These are phyloP conservation scores for Coranthus polyacanthus DNA, from an alignment of 2,797 vertebrate genomes.

Conservation along the genomic window DNA sequence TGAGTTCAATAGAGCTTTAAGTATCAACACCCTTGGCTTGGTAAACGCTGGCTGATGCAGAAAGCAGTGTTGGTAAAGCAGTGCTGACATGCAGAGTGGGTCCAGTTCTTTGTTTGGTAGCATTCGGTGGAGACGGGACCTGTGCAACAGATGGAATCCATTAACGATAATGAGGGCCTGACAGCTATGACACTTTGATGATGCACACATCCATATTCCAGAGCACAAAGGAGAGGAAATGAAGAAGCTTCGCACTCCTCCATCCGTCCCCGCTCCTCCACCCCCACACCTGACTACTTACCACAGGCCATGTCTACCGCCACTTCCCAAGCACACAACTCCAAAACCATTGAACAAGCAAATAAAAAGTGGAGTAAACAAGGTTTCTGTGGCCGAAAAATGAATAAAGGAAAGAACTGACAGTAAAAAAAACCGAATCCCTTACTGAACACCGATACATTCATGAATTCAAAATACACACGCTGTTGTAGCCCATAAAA, in stretches of 20 bases:
- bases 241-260: constrained; percentile 75
- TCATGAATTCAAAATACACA: constrained; percentile 24
- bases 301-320: constrained; percentile 76
- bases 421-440: constrained; percentile 33
- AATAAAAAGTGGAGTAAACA: constrained; percentile 62
- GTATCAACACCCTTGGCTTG: constrained; percentile 38
- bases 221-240: constrained; percentile 83
- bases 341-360: constrained; percentile 65
- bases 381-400: constrained; percentile 51
- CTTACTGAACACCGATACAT: constrained; percentile 15
- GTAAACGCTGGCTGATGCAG: constrained; percentile 45
- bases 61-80: constrained; percentile 51
- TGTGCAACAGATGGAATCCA: constrained; percentile 80
- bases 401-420: constrained; percentile 49
- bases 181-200: constrained; percentile 84
- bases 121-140: constrained; percentile 73
- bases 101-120: constrained; percentile 68
- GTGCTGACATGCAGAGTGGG: constrained; percentile 62
- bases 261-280: constrained; percentile 67
- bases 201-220: constrained; percentile 81
- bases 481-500: constrained; percentile 26
- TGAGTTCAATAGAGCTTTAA: constrained; percentile 39
- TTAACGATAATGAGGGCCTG: constrained; percentile 81
- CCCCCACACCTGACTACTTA: constrained; percentile 77
- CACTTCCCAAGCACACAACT: constrained; percentile 71